Base-by-base conservation (phyloP, 1,140 invertebrate genomes). In the Achroia grisella region DNA sequence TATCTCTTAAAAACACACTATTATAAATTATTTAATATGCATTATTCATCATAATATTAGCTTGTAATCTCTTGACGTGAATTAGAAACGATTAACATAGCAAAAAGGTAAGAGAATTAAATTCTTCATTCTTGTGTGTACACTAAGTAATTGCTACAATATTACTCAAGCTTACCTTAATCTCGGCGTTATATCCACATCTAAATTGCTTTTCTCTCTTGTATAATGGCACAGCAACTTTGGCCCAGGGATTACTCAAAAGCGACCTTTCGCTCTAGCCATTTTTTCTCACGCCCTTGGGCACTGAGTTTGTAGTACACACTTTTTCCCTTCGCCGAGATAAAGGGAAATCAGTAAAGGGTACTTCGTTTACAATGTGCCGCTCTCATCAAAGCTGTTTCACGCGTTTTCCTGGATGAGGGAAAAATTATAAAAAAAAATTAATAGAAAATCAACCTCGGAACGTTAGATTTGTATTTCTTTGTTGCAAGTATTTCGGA, bases 201-300 rank as follows among this genome's bases (percentile, higher is more conserved):
- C 55, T 63, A 59, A 68, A 73, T 68, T 70, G 49, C 60, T 64
- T 63, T 65, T 68, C 17, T 37, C 35, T 37, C 35, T 65, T 47
- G 34, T 54, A 50, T 48, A 59, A 52, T 50, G 44, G 49, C 43
- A 36, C 23, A 47, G 39, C 29, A 39, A 48, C 48, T 52, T 23
- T 62, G 44, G 45, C 45, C 53, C 48, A 35, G 49, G 48, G 56
- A 62, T 65, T 69, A 63, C 54, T 61, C 55, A 62, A 65, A 66
- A 52, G 52, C 56, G 52, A 59, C 62, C 63, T 69, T 61, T 60
- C 52, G 65, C 62, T 65, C 34, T 56, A 47, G 62, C 68, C 52
- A 48, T 70, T 60, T 66, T 56, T 58, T 52, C 51, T 39, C 52
- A 50, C 46, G 36, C 51, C 17, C 17, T 62, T 50, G 57, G 42